Conservation (phyloP, 2,113 vertebrate genomes). For the Protobothrops flavoviridis region DNA sequence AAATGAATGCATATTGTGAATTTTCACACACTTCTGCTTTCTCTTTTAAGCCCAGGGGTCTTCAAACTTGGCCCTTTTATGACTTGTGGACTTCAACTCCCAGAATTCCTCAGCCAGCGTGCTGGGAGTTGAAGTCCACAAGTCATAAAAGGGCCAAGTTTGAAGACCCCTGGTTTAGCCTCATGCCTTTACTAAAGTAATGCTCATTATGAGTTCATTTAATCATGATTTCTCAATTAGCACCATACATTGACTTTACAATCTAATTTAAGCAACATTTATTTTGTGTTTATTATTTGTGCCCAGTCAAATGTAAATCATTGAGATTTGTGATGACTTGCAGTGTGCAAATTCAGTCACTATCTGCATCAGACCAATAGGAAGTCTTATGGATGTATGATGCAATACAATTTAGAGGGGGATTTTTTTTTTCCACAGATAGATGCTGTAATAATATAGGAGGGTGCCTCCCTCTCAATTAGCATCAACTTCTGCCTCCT, state of each 20-base stretch:
- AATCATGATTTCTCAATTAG: background rate
- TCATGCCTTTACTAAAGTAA: background rate
- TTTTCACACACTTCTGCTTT: background rate
- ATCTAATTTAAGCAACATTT: background rate
- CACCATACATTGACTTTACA: background rate
- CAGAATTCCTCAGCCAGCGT: too few relatives aligned
- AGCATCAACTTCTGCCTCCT: background rate
- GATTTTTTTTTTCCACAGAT: background rate
- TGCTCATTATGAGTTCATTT: background rate
- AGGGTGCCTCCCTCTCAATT: constrained; percentile 3
- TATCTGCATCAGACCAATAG: background rate
- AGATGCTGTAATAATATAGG: constrained; percentile 27
- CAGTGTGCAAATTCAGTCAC: background rate
- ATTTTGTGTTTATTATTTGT: background rate
- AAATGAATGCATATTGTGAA: background rate
- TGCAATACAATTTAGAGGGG: background rate
- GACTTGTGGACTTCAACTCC: too few relatives aligned
- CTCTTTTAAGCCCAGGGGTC: background rate
- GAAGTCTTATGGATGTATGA: background rate
- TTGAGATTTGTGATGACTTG: background rate
- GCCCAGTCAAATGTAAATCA: background rate
- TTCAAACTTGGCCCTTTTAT: too few relatives aligned
- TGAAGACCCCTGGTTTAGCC: background rate
- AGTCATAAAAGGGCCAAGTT: too few relatives aligned
- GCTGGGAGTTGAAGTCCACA: too few relatives aligned